These are phyloP conservation scores for Mesoclemmys tuberculata DNA, from an alignment of 2,113 vertebrate species.

Conservation along the genomic window DNA sequence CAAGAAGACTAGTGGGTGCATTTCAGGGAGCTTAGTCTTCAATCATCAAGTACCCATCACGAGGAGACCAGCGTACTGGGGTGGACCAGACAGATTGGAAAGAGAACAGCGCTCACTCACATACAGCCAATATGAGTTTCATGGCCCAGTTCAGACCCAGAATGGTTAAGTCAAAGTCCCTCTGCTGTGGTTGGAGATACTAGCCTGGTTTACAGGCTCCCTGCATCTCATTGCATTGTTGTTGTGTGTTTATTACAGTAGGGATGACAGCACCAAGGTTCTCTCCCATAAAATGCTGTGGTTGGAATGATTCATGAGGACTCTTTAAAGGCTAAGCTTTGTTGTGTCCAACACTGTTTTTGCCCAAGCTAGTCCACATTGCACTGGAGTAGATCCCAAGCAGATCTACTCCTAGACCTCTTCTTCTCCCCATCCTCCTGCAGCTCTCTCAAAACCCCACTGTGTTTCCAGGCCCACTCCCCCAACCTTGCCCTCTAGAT, in stretches of 20 bases:
- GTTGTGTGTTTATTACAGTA: background rate
- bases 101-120: background rate
- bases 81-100: background rate
- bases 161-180: background rate
- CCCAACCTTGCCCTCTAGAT: background rate
- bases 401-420: background rate
- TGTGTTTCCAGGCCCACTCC: background rate
- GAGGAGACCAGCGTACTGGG: no score
- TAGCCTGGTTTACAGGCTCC: background rate
- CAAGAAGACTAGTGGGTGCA: background rate
- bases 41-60: background rate
- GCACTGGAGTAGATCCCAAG: background rate
- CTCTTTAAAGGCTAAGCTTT: background rate
- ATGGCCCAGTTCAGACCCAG: background rate
- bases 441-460: fast-evolving
- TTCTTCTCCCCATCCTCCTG: background rate
- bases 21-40: background rate
- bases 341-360: background rate
- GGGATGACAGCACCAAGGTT: background rate
- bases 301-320: background rate
- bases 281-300: background rate
- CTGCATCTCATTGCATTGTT: background rate
- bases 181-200: background rate
- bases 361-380: background rate
- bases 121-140: background rate